Evolutionary conservation across 2,888 invertebrate genomes (phyloP), one percentile per base, ranked within the genome.

Genomic region (Pocota personata): DNA sequence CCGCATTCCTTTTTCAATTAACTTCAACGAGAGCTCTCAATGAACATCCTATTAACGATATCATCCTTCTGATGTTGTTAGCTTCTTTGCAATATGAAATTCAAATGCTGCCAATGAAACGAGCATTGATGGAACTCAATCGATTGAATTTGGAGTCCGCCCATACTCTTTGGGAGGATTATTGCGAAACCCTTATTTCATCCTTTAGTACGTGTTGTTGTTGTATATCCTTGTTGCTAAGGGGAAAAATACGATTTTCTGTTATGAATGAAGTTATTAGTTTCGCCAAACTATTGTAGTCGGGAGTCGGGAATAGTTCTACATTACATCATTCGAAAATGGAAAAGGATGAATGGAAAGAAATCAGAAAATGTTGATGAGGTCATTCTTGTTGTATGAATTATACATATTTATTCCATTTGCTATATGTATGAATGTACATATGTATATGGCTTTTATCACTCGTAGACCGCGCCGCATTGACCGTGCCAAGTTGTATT

Each of bases 41-140:
- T 82, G 82, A 82, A 82, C 82, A 86, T 82, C 82, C 86, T 86
- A 86, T 86, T 86, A 86, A 86, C 48, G 86, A 71, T 77, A 86
- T 86, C 86, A 82, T 77, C 62, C 82, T 86, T 76, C 27, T 75
- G 76, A 72, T 73, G 72, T 60, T 77, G 79, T 80, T 76, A 67
- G 66, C 50, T 78, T 55, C 52, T 48, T 76, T 71, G 86, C 55
- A 62, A 72, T 86, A 86, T 82, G 82, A 86, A 77, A 77, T 82
- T 82, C 82, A 86, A 86, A 86, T 72, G 72, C 60, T 77, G 60
- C 55, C 67, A 67, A 72, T 82, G 55, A 86, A 66, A 66, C 66
- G 66, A 48, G 57, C 43, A 71, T 79, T 75, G 79, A 73, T 75
- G 75, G 64, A 48, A 64, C 50, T 27, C 35, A 82, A 86, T 86